Evolutionary conservation across 1,140 invertebrate genomes (phyloP).

Genomic region (Epicauta chinensis): DNA sequence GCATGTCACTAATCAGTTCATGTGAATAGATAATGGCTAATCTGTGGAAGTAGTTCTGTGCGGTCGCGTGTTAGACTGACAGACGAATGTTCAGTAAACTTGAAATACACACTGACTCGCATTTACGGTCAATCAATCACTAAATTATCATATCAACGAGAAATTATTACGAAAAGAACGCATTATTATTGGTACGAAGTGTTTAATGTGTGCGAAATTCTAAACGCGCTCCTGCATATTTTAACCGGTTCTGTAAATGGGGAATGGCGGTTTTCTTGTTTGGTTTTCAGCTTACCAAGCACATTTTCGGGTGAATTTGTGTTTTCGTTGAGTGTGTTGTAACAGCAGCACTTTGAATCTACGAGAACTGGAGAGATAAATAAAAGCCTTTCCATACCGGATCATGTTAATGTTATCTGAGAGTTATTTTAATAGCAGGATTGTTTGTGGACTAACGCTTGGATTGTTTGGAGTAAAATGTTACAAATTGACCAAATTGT

Average conservation of each 20-base stretch:
- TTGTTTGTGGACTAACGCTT: no score
- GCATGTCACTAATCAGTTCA: not conserved
- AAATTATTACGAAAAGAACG: no score
- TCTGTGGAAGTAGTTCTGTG: not conserved
- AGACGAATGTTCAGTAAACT: no score
- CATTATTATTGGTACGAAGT: no score
- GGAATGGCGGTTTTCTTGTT: slow-evolving; percentile 22
- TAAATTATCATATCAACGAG: no score
- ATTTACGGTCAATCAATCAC: no score
- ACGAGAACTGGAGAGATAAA: slow-evolving; percentile 20
- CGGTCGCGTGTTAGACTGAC: no score
- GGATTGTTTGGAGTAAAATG: no score
- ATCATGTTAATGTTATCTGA: slow-evolving; percentile 24
- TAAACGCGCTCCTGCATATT: slow-evolving; percentile 26
- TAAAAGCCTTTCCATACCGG: slow-evolving; percentile 17
- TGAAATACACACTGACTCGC: no score
- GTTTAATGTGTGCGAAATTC: no score
- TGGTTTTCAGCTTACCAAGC: slow-evolving; percentile 26
- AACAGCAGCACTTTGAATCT: slow-evolving; percentile 23
- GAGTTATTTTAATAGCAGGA: slow-evolving; percentile 1
- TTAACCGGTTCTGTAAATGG: slow-evolving; percentile 24
- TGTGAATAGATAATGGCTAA: not conserved
- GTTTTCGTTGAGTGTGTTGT: slow-evolving; percentile 22
- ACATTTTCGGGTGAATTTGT: slow-evolving; percentile 27
- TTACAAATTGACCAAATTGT: no score